A percentile compares a stretch with the other conserved stretches of the same genome.
Evolutionary conservation across 2,113 vertebrate genomes (phyloP).

Genomic region (Alaudala cheleensis): DNA sequence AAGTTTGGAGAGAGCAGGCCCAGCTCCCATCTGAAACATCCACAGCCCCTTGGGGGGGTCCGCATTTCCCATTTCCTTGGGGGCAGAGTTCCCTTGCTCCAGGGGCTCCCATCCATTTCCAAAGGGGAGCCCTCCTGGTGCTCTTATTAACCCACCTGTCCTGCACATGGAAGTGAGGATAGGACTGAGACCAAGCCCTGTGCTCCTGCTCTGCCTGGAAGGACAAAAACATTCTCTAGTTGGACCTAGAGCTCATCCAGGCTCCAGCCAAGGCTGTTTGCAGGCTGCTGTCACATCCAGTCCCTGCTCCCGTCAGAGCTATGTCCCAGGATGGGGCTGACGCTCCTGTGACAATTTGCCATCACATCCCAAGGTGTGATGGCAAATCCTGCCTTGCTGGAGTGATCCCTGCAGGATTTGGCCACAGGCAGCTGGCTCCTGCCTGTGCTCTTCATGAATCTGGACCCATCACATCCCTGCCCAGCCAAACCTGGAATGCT

Average conservation of each 20-base stretch:
- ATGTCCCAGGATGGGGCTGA: fast-evolving
- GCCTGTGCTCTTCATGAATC: not conserved
- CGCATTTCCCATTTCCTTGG: not conserved
- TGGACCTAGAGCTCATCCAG: not conserved
- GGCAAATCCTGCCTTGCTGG: not conserved
- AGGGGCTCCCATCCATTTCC: not conserved
- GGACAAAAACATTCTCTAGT: not conserved
- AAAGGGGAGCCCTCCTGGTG: not conserved
- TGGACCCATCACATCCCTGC: not conserved
- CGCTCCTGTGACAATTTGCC: fast-evolving
- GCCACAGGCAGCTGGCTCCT: not conserved
- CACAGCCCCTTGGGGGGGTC: not conserved
- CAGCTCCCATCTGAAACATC: fast-evolving
- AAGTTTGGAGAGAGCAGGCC: not conserved
- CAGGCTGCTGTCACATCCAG: not conserved
- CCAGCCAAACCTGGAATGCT: constrained; percentile 33
- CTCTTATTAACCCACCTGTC: fast-evolving
- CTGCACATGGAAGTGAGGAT: fast-evolving
- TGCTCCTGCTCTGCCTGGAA: not conserved
- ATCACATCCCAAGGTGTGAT: fast-evolving
- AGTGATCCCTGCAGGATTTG: fast-evolving
- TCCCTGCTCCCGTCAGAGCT: not conserved
- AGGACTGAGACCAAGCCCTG: not conserved
- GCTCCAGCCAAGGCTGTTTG: not conserved
- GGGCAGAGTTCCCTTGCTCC: not conserved